Evolutionary conservation across 2,113 vertebrate genomes (phyloP).

Genomic region (Chroicocephalus ridibundus): DNA sequence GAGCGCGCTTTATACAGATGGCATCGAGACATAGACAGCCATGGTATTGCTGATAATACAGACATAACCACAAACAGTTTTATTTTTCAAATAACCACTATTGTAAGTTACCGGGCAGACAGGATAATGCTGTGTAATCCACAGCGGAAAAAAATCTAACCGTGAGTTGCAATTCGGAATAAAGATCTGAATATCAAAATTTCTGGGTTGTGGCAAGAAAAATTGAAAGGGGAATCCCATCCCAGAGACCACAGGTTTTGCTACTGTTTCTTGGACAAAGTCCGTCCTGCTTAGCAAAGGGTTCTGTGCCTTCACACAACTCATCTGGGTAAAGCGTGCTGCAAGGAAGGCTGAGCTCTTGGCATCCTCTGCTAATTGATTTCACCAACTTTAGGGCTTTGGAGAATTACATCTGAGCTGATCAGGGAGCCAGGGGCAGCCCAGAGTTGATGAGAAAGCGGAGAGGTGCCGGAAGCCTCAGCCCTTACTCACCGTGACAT

Average conservation of each 20-base stretch:
- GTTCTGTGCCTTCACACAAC: background rate
- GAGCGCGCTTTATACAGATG: background rate
- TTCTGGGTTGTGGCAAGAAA: background rate
- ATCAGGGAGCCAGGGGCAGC: background rate
- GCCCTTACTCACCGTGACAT: rapidly evolving
- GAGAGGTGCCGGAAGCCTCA: background rate
- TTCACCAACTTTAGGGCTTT: background rate
- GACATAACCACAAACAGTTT: background rate
- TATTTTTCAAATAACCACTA: background rate
- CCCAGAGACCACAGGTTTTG: background rate
- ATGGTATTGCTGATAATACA: background rate
- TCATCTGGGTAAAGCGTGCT: rapidly evolving
- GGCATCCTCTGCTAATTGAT: background rate
- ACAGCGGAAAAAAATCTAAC: background rate
- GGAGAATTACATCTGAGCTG: background rate
- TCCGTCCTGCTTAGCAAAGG: background rate
- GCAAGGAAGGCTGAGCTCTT: background rate
- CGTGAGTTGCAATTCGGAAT: background rate
- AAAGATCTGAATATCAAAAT: background rate
- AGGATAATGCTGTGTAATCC: background rate
- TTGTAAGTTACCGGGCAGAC: background rate
- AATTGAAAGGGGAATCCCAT: background rate
- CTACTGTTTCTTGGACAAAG: background rate
- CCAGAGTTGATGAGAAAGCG: background rate
- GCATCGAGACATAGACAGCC: background rate